Evolutionary conservation across 2,888 invertebrate species (phyloP), one percentile per base, ranked within the genome.

Genomic region (Protodeltote pygarga): DNA sequence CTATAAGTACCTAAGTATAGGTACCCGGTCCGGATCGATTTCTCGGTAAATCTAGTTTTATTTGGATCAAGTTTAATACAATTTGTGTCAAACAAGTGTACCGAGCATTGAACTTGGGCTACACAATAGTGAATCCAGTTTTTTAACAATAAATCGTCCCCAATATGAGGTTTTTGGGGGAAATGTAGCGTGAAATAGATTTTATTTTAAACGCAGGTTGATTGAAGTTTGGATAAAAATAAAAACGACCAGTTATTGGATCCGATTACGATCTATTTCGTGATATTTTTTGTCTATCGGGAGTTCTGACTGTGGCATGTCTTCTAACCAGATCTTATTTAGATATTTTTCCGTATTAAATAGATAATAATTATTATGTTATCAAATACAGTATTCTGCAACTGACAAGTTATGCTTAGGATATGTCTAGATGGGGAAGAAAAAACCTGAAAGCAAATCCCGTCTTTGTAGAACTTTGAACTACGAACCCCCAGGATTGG

Each of bases 121-220:
- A 27, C 15, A 55, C 39, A 54, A 67, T 44, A 33, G 16, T 19
- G 35, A 59, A 67, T 63, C 64, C 50, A 67, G 37, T 63, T 63
- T 37, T 59, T 48, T 31, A 16, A 59, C 39, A 64, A 64, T 47
- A 51, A 51, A 64, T 45, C 27, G 48, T 5, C 25, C 46, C 29
- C 47, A 58, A 49, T 53, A 10, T 21, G 21, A 33, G 0, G 37
- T 61, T 51, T 59, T 65, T 65, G 42, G 64, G 29, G 28, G 27
- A 33, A 67, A 60, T 32, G 50, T 49, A 59, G 35, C 68, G 65
- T 65, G 64, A 64, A 65, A 65, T 65, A 9, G 46, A 19, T 47
- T 29, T 57, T 44, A 42, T 44, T 35, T 24, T 35, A 11, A 27
- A 27, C 5, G 19, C 27, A 14, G 29, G 4, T 54, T 23, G 25